Conservation (phyloP, 1,140 invertebrate species). For the Drosophila parabipectinata region DNA sequence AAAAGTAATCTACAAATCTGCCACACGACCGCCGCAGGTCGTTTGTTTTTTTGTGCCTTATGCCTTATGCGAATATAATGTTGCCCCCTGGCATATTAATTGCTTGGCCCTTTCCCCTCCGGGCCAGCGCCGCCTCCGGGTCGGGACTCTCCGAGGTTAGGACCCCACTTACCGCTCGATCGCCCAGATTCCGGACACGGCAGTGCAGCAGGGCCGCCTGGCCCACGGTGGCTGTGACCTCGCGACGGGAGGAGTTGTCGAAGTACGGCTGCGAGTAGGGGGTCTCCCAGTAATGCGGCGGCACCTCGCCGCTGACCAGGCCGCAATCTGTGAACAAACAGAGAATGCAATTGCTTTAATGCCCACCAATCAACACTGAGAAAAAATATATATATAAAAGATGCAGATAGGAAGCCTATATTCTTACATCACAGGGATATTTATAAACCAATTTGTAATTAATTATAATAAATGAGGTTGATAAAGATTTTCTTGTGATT, state of each 20-base stretch:
- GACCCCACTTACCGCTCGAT: conserved; percentile 90
- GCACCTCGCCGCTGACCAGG: conserved; percentile 79
- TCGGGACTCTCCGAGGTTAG: not conserved
- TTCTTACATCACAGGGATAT: no score
- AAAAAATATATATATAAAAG: not conserved
- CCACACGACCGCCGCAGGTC: conserved; percentile 75
- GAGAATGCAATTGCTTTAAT: conserved; percentile 16
- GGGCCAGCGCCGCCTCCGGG: not conserved
- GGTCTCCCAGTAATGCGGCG: conserved; percentile 83
- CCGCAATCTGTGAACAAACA: conserved; percentile 65
- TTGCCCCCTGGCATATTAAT: conserved; percentile 62
- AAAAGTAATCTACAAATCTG: conserved; percentile 82
- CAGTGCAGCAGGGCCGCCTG: conserved; percentile 94
- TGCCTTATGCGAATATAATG: conserved; percentile 72
- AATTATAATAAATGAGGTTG: no score
- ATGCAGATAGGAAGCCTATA: no score
- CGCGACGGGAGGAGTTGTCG: conserved; percentile 93
- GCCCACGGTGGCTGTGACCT: conserved; percentile 93
- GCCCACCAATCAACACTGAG: not conserved
- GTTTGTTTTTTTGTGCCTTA: conserved; percentile 61
- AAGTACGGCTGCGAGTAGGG: conserved; percentile 94
- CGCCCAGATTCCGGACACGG: conserved; percentile 92
- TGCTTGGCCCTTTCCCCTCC: conserved; percentile 27
- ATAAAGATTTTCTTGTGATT: not conserved
- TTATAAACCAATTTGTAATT: no score